Conservation (phyloP, 2,797 vertebrate genomes). For the Vireo griseus region DNA sequence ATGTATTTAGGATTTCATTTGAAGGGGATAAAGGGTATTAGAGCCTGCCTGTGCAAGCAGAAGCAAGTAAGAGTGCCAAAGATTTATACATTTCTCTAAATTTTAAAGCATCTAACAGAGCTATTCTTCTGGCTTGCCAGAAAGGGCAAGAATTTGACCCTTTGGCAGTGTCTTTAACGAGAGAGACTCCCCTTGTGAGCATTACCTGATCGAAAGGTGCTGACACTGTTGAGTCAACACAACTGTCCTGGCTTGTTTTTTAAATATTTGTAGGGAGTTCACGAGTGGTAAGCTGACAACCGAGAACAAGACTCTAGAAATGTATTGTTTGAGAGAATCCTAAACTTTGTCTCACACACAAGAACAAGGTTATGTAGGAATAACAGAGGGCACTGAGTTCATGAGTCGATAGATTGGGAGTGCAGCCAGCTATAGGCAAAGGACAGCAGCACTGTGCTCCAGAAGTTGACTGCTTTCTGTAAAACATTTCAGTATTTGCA, state of each 20-base stretch:
- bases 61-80: neutral
- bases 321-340: neutral
- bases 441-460: neutral
- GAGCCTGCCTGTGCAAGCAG: neutral
- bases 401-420: neutral
- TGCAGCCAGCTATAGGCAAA: neutral
- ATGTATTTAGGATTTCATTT: neutral
- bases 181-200: neutral
- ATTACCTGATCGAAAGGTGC: neutral
- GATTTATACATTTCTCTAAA: neutral
- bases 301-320: neutral
- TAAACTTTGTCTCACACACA: neutral
- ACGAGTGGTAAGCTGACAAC: neutral
- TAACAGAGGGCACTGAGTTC: neutral
- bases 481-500: neutral
- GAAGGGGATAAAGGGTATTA: neutral
- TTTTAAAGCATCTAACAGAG: neutral
- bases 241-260: conserved; percentile 28
- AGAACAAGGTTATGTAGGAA: neutral
- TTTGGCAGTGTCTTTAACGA: neutral
- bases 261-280: conserved; percentile 25
- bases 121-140: neutral
- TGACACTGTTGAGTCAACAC: neutral
- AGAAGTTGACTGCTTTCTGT: neutral
- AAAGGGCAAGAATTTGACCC: neutral